Evolutionary conservation across 2,797 vertebrate species (phyloP), one percentile per base, ranked within the genome.

Genomic region (Enteromius afrohamiltoni): DNA sequence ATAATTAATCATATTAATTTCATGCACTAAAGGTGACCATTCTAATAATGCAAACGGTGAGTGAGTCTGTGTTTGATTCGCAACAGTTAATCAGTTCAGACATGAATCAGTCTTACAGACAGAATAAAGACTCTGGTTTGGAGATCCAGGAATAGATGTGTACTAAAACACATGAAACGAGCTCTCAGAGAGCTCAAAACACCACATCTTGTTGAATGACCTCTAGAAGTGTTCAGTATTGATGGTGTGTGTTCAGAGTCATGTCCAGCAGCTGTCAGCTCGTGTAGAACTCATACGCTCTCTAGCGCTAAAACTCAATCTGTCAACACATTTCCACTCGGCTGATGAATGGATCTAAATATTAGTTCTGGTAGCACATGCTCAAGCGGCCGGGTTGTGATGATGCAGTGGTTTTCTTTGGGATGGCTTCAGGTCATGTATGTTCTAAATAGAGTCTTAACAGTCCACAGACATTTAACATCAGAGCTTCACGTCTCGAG

Each of bases 341-440:
- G 31, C 37, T 70, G n/a, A 73, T 17, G 45, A 42, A 75, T 34
- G 3, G 23, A 69, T 26, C 53, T 71, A 70, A 85, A 87, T 86
- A 82, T 79, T 85, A 71, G 58, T 82, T 85, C 69, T 82, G 71
- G 60, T 83, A 29, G 64, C 49, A 76, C 68, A 79, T n/a, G 29
- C 49, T 8, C 8, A 34, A 23, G 58, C 14, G 68, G 34, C 58
- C 31, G 70, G 45, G 42, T 34, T 0, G 31, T 1, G 69, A 23
- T 60, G 67, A 71, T 70, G 67, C 45, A 23, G 40, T 23, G 6
- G 42, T 77, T 83, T 86, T 71, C n/a, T n/a, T n/a, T n/a, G n/a
- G n/a, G n/a, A n/a, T n/a, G n/a, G n/a, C 55, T 58, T 77, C 73
- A 84, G 10, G 7, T 49, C 21, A 69, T 19, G 62, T 17, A 21